A percentile compares a stretch with the other conserved stretches of the same genome.
Evolutionary conservation across 2,888 invertebrate genomes (phyloP).

Genomic region (Cosmorhoe ocellata): DNA sequence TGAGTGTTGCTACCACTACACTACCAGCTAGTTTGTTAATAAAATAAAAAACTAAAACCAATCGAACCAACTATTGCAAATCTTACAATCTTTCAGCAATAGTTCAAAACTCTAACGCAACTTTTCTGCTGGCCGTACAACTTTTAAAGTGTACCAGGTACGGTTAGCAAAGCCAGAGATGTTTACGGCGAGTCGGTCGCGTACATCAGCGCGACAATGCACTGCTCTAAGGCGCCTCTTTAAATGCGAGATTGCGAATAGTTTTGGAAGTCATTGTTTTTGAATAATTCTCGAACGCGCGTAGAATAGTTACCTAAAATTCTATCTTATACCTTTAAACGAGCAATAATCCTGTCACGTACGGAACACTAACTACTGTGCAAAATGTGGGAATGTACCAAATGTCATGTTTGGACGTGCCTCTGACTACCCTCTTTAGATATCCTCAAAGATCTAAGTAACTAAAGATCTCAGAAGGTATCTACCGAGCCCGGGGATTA

Average conservation of each 20-base stretch:
- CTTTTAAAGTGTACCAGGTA: slow-evolving; percentile 25
- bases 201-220: slow-evolving; percentile 31
- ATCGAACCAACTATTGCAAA: slow-evolving; percentile 1
- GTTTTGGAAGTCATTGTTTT: slow-evolving; percentile 18
- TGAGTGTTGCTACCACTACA: too few relatives aligned
- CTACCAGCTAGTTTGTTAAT: too few relatives aligned
- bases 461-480: too few relatives aligned
- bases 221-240: slow-evolving; percentile 19
- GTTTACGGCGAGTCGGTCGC: slow-evolving; percentile 31
- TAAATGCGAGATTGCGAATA: slow-evolving; percentile 14
- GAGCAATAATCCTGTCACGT: too few relatives aligned
- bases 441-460: too few relatives aligned
- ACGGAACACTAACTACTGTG: too few relatives aligned
- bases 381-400: too few relatives aligned
- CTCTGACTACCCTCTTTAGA: too few relatives aligned
- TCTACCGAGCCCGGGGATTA: too few relatives aligned
- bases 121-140: slow-evolving; percentile 39
- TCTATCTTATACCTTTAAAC: too few relatives aligned
- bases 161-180: slow-evolving; percentile 29
- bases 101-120: slow-evolving; percentile 5
- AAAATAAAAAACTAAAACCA: background rate
- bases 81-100: background rate
- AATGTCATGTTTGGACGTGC: too few relatives aligned
- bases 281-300: background rate
- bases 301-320: too few relatives aligned